phyloP scores from a whole-genome alignment of 2,888 invertebrate genomes.

The Rotaria socialis region DNA sequence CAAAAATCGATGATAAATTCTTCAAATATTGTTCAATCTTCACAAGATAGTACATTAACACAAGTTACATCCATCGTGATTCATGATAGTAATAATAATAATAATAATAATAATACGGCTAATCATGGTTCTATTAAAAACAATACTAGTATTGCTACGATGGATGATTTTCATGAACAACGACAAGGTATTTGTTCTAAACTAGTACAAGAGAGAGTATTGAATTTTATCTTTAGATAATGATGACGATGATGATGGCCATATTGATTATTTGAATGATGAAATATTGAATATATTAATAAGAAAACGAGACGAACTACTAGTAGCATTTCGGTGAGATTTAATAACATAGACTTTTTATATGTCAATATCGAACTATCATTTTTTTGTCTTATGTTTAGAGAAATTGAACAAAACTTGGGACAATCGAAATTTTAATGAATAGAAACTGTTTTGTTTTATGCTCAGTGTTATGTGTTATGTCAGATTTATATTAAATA shows the following conservation, averaged over 20 bases:
- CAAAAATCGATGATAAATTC: not conserved
- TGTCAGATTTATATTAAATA: not conserved
- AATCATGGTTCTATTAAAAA: not conserved
- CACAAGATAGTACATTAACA: constrained; percentile 16
- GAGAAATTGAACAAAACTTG: not conserved
- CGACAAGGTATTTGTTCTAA: not conserved
- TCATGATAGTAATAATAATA: not conserved
- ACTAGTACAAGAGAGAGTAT: not conserved
- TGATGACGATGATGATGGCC: not conserved
- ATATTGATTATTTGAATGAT: not conserved
- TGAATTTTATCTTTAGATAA: not conserved
- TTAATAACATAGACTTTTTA: not conserved
- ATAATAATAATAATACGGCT: not conserved
- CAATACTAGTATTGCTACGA: not conserved
- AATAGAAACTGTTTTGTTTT: not conserved
- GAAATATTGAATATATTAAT: not conserved
- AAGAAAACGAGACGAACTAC: too few species aligned
- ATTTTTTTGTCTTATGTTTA: not conserved
- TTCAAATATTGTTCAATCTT: not conserved
- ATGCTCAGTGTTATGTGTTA: not conserved
- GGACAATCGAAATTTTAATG: not conserved
- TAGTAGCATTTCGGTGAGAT: not conserved
- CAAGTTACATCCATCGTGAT: not conserved
- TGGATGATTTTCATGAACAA: not conserved
- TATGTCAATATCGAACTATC: not conserved